These are phyloP conservation scores for Leptarthrus brevirostris DNA, from an alignment of 2,888 invertebrate genomes.

Conservation along the genomic window DNA sequence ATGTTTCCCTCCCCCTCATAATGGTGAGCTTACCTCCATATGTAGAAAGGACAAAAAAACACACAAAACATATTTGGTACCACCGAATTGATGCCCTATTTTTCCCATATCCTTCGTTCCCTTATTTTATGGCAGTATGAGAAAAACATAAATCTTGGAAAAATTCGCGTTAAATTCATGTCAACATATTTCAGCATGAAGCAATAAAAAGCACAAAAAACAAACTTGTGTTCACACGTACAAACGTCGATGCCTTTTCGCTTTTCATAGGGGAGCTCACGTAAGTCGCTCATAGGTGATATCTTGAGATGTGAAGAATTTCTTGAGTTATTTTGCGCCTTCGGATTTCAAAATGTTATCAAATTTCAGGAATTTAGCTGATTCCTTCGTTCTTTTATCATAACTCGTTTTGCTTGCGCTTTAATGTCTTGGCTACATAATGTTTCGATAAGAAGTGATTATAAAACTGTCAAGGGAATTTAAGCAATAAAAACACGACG, in stretches of 20 bases:
- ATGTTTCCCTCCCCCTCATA: too few species aligned
- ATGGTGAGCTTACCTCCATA: too few species aligned
- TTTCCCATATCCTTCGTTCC: not conserved
- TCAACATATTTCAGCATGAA: conserved; percentile 23
- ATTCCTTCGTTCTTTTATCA: conserved; percentile 16
- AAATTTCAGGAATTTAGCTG: conserved; percentile 34
- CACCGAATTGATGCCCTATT: not conserved
- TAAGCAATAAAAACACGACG: not conserved
- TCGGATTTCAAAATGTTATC: conserved; percentile 17
- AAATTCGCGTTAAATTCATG: conserved; percentile 13
- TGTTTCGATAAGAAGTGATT: conserved; percentile 13
- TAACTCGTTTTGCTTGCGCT: conserved; percentile 1
- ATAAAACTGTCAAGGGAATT: not conserved
- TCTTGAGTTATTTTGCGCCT: conserved; percentile 3
- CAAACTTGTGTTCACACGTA: not conserved
- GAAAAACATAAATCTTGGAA: conserved; percentile 20
- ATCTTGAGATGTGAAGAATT: not conserved
- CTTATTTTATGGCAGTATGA: not conserved
- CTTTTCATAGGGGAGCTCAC: not conserved
- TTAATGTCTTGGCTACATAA: not conserved
- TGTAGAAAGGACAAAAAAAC: not conserved
- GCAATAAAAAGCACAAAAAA: conserved; percentile 10
- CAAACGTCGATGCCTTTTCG: not conserved
- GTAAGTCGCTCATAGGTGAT: not conserved
- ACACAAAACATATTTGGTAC: not conserved